Percentiles rank a stretch among this genome's conserved stretches.
These are phyloP conservation scores for Pogonognathellus flavescens DNA, from an alignment of 1,140 invertebrate species.

Conservation along the genomic window DNA sequence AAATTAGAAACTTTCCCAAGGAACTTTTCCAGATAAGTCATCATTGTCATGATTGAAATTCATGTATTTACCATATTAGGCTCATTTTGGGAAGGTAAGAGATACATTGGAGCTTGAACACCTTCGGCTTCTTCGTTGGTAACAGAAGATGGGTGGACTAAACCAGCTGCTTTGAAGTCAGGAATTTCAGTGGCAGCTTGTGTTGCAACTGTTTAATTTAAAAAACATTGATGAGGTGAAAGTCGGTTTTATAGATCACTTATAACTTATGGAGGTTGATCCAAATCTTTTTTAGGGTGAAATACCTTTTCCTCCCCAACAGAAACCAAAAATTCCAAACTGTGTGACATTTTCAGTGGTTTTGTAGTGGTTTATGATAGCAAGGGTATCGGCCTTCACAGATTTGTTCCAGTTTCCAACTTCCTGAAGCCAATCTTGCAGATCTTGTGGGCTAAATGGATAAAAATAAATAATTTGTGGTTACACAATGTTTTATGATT, in stretches of 20 bases:
- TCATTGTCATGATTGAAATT: background rate
- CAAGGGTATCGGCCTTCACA: conserved; percentile 53
- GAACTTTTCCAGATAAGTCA: background rate
- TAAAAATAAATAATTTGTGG: background rate
- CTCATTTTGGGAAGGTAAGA: conserved; percentile 58
- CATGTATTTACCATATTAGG: conserved; percentile 62
- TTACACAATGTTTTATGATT: too few species aligned
- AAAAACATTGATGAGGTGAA: background rate
- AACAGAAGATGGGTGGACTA: conserved; percentile 58
- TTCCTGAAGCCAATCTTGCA: conserved; percentile 32
- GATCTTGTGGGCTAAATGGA: conserved; percentile 49
- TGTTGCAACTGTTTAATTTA: conserved; percentile 45
- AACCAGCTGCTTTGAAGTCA: conserved; percentile 26
- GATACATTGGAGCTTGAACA: conserved; percentile 56
- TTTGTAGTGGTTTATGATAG: conserved; percentile 57
- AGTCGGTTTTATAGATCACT: background rate
- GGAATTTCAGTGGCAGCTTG: conserved; percentile 27
- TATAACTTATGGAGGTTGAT: background rate
- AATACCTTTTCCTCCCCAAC: conserved; percentile 60
- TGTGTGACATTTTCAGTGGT: background rate
- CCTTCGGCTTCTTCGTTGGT: conserved; percentile 36
- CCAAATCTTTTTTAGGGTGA: background rate
- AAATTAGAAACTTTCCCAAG: background rate
- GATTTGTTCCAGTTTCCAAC: conserved; percentile 50
- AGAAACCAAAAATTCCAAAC: conserved; percentile 65